phyloP scores from a whole-genome alignment of 2,888 invertebrate genomes.

The Allolobophora icterica region DNA sequence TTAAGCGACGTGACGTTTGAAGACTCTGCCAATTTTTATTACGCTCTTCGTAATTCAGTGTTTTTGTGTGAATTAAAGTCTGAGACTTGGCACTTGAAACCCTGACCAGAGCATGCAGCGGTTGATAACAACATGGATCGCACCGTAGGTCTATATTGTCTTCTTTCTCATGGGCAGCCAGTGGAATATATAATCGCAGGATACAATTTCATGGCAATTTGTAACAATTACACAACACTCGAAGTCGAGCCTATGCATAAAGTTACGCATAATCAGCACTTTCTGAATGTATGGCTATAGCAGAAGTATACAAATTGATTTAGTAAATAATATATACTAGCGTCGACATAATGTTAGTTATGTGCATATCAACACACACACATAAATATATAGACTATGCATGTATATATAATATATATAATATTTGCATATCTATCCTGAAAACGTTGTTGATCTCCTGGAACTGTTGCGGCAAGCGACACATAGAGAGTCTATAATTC shows the following conservation, averaged over 20 bases:
- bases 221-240: too few species aligned
- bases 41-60: not conserved
- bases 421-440: not conserved
- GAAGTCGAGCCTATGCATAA: too few species aligned
- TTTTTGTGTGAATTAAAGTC: not conserved
- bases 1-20: not conserved
- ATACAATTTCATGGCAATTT: too few species aligned
- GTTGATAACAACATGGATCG: not conserved
- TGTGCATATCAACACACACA: not conserved
- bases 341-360: not conserved
- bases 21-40: not conserved
- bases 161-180: too few species aligned
- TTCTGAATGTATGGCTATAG: not conserved
- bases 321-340: not conserved
- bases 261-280: not conserved
- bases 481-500: not conserved
- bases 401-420: not conserved
- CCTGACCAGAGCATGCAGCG: not conserved
- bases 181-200: too few species aligned
- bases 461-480: not conserved
- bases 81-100: not conserved
- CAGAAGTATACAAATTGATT: not conserved
- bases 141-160: too few species aligned
- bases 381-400: not conserved
- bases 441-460: not conserved